Evolutionary conservation across 2,797 vertebrate species (phyloP), one percentile per base, ranked within the genome.

Genomic region (Gallinago solitaria): DNA sequence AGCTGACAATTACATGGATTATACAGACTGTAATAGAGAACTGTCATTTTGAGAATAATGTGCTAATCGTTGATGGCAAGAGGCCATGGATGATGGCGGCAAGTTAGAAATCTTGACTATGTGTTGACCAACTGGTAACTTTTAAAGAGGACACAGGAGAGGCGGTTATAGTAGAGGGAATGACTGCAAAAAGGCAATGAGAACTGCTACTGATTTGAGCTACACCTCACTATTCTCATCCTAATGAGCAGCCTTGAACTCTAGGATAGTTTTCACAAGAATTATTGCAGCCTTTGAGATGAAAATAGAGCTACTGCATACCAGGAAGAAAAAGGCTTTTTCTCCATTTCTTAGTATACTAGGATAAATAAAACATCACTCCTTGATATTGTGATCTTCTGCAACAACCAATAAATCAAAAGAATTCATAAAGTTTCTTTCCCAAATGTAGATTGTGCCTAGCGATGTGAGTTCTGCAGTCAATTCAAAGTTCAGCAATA

Each of bases 1-100:
- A 78, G 60, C 67, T 95, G 91, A 90, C 94, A 95, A 76, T 88
- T 77, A 51, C 65, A 28, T 7, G 37, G 41, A n/a, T n/a, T 33
- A 7, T 14, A 33, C 0, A 13, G 47, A 54, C 9, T 60, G 48
- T 25, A 82, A 70, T 2, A n/a, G 60, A 23, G 16, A 75, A 28
- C 15, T 9, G 9, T 70, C 64, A 56, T 54, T 90, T 79, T 82
- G 47, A 57, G 80, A 73, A 47, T 35, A 5, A 17, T 20, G 19
- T 5, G 5, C 56, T 84, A 76, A 94, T 84, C 2, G 9, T 24
- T 74, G 77, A 30, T 82, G 73, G 75, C 92, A 74, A 11, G 57
- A 80, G 48, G 45, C 87, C 10, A 1, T 11, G 71, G 43, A 12
- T 14, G 35, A 30, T 15, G 50, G 39, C 2, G 8, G 32, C 51